Conservation (phyloP, 2,888 invertebrate genomes). For the Coenonympha glycerion region DNA sequence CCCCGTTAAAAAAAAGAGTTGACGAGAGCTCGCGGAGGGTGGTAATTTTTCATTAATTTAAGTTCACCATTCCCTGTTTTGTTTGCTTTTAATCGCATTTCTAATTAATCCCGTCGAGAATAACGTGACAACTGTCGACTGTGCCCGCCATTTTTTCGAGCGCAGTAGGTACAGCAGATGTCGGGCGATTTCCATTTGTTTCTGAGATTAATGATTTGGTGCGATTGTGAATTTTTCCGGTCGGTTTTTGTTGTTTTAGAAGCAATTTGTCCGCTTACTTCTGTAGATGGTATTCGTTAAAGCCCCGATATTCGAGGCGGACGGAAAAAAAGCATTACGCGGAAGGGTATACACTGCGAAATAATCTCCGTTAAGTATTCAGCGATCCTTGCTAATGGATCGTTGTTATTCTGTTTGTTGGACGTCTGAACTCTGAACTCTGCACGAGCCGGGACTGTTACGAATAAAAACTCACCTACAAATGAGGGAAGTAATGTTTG, state of each 20-base stretch:
- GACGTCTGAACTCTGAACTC: neutral
- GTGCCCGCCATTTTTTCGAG: conserved; percentile 69
- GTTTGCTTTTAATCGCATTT: conserved; percentile 77
- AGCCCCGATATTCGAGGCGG: conserved; percentile 64
- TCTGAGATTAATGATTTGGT: conserved; percentile 76
- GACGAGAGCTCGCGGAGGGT: conserved; percentile 74
- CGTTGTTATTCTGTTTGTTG: conserved; percentile 23
- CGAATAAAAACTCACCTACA: conserved; percentile 9
- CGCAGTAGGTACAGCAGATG: conserved; percentile 68
- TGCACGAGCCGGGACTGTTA: conserved; percentile 15
- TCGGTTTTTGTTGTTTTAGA: conserved; percentile 76
- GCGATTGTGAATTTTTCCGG: conserved; percentile 76
- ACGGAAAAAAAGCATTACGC: conserved; percentile 42
- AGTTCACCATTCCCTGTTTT: conserved; percentile 77
- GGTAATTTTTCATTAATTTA: conserved; percentile 78
- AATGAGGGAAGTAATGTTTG: neutral
- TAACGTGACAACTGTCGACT: conserved; percentile 77
- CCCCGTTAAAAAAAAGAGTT: conserved; percentile 75
- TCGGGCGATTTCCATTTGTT: conserved; percentile 77
- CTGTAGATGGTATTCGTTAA: conserved; percentile 71
- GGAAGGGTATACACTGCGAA: conserved; percentile 26
- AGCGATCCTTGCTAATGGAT: conserved; percentile 26
- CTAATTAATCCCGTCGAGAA: conserved; percentile 77
- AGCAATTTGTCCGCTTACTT: conserved; percentile 76
- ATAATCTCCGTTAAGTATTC: conserved; percentile 29